Evolutionary conservation across 2,113 vertebrate genomes (phyloP).

Genomic region (Alaudala cheleensis): DNA sequence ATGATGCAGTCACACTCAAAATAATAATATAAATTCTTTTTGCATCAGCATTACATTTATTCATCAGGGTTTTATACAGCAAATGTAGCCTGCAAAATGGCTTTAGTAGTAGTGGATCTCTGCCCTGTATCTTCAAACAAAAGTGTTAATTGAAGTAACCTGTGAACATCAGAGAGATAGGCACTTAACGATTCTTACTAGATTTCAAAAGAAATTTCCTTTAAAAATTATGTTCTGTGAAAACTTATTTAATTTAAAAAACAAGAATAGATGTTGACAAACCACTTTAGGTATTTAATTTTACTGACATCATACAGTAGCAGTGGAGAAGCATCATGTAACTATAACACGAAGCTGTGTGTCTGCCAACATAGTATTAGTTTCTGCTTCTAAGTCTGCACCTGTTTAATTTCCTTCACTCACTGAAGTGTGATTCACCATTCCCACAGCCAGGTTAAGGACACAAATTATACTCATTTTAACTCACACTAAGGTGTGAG

Average conservation of each 20-base stretch:
- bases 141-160: neutral
- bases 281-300: conserved; percentile 24
- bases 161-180: neutral
- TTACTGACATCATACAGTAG: conserved; percentile 59
- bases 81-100: neutral
- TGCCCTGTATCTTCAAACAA: neutral
- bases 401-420: conserved; percentile 51
- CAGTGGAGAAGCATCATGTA: conserved; percentile 39
- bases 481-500: neutral
- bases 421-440: neutral
- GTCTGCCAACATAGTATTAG: conserved; percentile 40
- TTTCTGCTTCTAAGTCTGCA: conserved; percentile 57
- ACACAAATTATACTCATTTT: neutral
- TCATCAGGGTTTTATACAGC: neutral
- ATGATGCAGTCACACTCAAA: neutral
- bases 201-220: neutral
- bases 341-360: neutral
- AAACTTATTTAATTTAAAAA: neutral
- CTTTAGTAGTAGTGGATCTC: neutral
- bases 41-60: neutral
- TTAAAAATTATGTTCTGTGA: neutral
- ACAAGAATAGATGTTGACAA: conserved; percentile 43
- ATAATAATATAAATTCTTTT: neutral
- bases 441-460: neutral
- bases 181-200: neutral